These are phyloP conservation scores for Myotis myotis DNA, from an alignment of 2,797 vertebrate genomes.

Conservation along the genomic window DNA sequence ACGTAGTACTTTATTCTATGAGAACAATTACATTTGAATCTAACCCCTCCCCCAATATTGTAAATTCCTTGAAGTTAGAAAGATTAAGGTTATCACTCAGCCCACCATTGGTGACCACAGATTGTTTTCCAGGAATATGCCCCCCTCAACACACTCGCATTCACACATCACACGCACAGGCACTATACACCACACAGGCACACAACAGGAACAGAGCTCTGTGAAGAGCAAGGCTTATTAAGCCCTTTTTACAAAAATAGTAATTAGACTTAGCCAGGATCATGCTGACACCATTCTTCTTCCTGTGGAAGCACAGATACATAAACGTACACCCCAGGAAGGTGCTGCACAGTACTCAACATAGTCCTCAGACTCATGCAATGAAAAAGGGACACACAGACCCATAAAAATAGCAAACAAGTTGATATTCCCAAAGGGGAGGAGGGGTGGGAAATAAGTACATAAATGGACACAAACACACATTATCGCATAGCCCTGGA, in stretches of 20 bases:
- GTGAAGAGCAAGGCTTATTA: neutral
- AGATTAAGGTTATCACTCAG: constrained; percentile 42
- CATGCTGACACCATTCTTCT: neutral
- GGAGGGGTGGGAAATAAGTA: neutral
- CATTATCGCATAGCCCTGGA: neutral
- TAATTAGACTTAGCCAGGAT: neutral
- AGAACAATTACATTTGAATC: constrained; percentile 49
- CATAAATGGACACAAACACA: neutral
- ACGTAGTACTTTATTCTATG: constrained; percentile 51
- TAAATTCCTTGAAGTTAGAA: constrained; percentile 58
- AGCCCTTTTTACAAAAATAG: neutral
- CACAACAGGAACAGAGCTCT: neutral
- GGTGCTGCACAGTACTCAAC: neutral
- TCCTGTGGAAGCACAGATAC: neutral
- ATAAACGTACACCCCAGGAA: neutral
- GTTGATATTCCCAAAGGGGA: neutral
- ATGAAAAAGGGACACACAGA: neutral
- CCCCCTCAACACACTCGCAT: neutral
- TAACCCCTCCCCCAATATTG: constrained; percentile 27
- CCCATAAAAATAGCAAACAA: neutral
- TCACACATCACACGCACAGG: neutral
- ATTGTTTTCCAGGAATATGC: neutral
- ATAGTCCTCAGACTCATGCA: neutral
- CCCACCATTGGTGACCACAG: neutral
- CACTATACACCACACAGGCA: neutral